Evolutionary conservation across 2,888 invertebrate species (phyloP).

Genomic region (Drosophila merina): DNA sequence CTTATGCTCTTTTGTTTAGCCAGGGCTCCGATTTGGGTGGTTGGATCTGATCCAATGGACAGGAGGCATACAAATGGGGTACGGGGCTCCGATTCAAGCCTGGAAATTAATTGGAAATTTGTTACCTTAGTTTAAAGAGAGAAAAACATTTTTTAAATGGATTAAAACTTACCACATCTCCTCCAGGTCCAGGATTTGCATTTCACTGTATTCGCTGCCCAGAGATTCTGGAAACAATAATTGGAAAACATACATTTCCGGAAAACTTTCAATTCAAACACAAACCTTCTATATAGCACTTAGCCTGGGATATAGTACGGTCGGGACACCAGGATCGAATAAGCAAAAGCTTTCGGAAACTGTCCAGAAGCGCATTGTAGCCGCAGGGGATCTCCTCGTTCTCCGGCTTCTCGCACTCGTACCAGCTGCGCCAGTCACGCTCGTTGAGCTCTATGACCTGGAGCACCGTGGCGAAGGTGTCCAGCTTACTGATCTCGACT

Average conservation of each 20-base stretch:
- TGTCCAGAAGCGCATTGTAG: constrained; percentile 93
- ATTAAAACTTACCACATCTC: constrained; percentile 83
- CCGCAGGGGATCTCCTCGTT: constrained; percentile 95
- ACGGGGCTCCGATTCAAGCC: constrained; percentile 94
- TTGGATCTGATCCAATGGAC: constrained; percentile 98
- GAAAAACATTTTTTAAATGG: not conserved
- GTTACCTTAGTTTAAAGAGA: not conserved
- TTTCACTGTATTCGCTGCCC: constrained; percentile 95
- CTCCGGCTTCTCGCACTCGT: constrained; percentile 96
- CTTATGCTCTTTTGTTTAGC: constrained; percentile 94
- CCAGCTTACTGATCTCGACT: constrained; percentile 95
- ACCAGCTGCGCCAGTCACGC: constrained; percentile 95
- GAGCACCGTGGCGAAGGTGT: constrained; percentile 91
- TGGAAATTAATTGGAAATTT: constrained; percentile 84
- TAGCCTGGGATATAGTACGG: constrained; percentile 95
- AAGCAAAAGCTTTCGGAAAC: constrained; percentile 93
- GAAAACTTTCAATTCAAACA: not conserved
- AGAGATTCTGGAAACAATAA: constrained; percentile 87
- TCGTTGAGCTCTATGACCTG: constrained; percentile 93
- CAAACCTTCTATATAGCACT: constrained; percentile 93
- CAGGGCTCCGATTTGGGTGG: constrained; percentile 94
- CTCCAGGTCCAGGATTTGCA: constrained; percentile 95
- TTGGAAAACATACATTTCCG: not conserved
- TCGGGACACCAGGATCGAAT: constrained; percentile 98
- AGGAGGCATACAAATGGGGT: constrained; percentile 96